These are phyloP conservation scores for Palaemon carinicauda DNA, from an alignment of 1,140 invertebrate genomes.

Conservation along the genomic window DNA sequence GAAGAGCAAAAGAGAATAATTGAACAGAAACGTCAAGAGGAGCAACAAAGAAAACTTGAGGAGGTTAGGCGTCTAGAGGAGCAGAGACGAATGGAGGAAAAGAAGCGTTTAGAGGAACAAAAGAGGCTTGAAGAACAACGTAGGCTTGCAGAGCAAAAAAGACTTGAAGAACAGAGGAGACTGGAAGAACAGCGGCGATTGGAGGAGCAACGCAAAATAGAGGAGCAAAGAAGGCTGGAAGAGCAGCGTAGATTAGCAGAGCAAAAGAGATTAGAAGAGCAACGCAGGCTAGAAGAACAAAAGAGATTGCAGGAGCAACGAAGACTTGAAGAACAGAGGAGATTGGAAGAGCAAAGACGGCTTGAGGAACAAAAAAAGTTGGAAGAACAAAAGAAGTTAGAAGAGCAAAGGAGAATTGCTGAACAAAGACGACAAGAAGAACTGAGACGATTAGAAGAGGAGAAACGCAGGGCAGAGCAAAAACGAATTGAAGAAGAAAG, in stretches of 20 bases:
- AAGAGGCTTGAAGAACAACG: neutral
- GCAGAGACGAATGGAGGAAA: slow-evolving; percentile 7
- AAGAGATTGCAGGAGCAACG: neutral
- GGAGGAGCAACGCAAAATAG: slow-evolving; percentile 10
- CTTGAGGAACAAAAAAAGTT: slow-evolving; percentile 6
- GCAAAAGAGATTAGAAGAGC: neutral
- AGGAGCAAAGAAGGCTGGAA: neutral
- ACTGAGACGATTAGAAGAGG: neutral
- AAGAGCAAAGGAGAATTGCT: neutral
- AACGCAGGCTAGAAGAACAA: slow-evolving; percentile 9
- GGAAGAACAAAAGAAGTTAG: slow-evolving; percentile 10
- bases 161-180: neutral
- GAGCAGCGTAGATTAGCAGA: slow-evolving; percentile 12
- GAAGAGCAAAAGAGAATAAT: neutral
- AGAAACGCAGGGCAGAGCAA: neutral
- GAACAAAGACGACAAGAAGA: slow-evolving; percentile 18
- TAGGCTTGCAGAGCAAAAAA: slow-evolving; percentile 6
- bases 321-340: neutral
- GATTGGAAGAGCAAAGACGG: neutral
- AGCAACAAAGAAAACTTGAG: neutral
- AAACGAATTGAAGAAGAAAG: neutral
- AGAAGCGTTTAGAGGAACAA: neutral
- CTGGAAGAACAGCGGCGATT: neutral
- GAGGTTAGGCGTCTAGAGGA: slow-evolving; percentile 5
- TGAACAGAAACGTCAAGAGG: neutral